These are phyloP conservation scores for Thaumatotibia leucotreta DNA, from an alignment of 1,140 invertebrate species.

Conservation along the genomic window DNA sequence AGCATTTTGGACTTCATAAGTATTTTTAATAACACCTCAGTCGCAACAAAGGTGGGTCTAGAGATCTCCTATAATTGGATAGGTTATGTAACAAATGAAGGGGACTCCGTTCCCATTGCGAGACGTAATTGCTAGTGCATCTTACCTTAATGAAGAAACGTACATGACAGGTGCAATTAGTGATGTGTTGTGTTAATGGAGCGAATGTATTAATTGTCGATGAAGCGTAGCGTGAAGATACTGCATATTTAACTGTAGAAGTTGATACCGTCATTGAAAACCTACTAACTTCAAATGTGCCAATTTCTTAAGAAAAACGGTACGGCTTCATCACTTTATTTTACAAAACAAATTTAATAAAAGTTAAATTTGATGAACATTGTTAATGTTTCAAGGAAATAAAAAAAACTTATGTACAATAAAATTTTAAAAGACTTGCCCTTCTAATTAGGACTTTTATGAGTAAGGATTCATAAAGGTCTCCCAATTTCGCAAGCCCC, in stretches of 20 bases:
- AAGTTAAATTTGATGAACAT: too few relatives aligned
- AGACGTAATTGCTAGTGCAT: conserved; percentile 12
- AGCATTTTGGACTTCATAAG: background rate
- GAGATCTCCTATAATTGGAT: conserved; percentile 36
- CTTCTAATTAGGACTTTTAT: too few relatives aligned
- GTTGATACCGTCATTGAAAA: too few relatives aligned
- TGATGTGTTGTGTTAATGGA: background rate
- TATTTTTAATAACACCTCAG: background rate
- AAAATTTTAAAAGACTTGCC: too few relatives aligned
- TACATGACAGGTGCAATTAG: background rate
- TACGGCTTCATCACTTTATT: too few relatives aligned
- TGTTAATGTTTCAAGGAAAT: too few relatives aligned
- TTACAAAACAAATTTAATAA: too few relatives aligned
- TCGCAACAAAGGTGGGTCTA: conserved; percentile 13
- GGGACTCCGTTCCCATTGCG: conserved; percentile 14
- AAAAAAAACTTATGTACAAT: too few relatives aligned
- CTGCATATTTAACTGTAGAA: background rate
- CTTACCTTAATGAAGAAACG: conserved; percentile 8
- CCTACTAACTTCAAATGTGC: too few relatives aligned
- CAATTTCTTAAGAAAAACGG: too few relatives aligned
- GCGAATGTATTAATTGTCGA: background rate
- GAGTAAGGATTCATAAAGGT: too few relatives aligned
- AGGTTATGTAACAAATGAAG: conserved; percentile 30
- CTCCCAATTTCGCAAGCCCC: too few relatives aligned
- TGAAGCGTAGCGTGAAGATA: background rate